Evolutionary conservation across 2,113 vertebrate genomes (phyloP).

Genomic region (Porphyrio hochstetteri): DNA sequence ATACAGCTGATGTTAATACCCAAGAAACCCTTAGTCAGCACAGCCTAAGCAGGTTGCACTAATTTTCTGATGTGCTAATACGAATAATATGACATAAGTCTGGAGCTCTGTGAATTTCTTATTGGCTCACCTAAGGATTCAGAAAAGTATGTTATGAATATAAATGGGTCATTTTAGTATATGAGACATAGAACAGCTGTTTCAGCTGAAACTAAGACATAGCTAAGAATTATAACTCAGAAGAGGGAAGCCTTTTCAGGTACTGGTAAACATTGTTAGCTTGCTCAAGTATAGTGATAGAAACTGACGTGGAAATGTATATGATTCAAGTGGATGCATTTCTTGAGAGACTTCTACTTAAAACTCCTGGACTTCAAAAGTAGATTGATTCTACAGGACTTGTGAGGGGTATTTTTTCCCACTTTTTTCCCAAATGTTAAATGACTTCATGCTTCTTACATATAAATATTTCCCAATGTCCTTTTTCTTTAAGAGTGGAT

Average conservation of each 20-base stretch:
- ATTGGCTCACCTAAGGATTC: not conserved
- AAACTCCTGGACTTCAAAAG: not conserved
- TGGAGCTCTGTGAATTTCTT: not conserved
- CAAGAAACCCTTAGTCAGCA: not conserved
- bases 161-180: not conserved
- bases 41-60: not conserved
- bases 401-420: accelerated
- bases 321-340: not conserved
- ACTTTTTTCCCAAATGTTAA: not conserved
- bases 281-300: not conserved
- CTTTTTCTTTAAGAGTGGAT: not conserved
- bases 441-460: not conserved
- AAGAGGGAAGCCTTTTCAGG: not conserved
- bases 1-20: not conserved
- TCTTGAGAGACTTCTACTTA: not conserved
- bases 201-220: not conserved
- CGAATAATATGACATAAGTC: not conserved
- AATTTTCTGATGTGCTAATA: not conserved
- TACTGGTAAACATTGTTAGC: not conserved
- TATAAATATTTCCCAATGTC: not conserved
- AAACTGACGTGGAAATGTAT: not conserved
- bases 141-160: not conserved
- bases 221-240: not conserved
- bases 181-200: not conserved
- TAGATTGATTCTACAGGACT: not conserved